phyloP scores from a whole-genome alignment of 1,140 invertebrate genomes.

The Drosophila jambulina region DNA sequence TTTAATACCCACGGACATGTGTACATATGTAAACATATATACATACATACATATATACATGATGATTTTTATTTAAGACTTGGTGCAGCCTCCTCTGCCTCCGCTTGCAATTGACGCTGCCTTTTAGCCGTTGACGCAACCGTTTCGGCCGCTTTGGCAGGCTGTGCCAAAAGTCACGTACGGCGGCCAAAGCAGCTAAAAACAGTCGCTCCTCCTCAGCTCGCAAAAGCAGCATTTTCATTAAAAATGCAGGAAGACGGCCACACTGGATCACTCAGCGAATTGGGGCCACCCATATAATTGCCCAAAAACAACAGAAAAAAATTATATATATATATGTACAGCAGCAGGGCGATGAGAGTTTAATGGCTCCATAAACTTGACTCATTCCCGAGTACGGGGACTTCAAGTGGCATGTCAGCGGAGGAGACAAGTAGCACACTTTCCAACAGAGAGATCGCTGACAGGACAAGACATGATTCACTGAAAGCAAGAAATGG shows the following conservation, averaged over 20 bases:
- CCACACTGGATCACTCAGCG: conserved; percentile 47
- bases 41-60: conserved; percentile 9
- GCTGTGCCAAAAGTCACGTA: conserved; percentile 79
- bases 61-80: conserved; percentile 53
- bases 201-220: conserved; percentile 1
- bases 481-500: neutral
- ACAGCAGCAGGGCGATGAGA: conserved; percentile 10
- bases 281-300: conserved; percentile 50
- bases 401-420: conserved; percentile 19
- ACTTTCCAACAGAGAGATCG: conserved; percentile 17
- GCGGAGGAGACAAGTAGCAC: neutral
- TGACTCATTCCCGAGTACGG: conserved; percentile 1
- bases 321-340: neutral
- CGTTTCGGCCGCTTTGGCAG: conserved; percentile 34
- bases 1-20: conserved; percentile 16
- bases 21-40: neutral
- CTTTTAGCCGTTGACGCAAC: conserved; percentile 59
- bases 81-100: conserved; percentile 21
- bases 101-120: conserved; percentile 26
- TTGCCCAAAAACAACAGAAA: conserved; percentile 21
- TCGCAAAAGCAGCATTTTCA: conserved; percentile 29
- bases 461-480: conserved; percentile 9
- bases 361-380: conserved; percentile 49
- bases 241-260: conserved; percentile 68
- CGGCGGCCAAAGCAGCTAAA: conserved; percentile 36